phyloP scores from a whole-genome alignment of 2,888 invertebrate species.

The Cephus pygmeus region DNA sequence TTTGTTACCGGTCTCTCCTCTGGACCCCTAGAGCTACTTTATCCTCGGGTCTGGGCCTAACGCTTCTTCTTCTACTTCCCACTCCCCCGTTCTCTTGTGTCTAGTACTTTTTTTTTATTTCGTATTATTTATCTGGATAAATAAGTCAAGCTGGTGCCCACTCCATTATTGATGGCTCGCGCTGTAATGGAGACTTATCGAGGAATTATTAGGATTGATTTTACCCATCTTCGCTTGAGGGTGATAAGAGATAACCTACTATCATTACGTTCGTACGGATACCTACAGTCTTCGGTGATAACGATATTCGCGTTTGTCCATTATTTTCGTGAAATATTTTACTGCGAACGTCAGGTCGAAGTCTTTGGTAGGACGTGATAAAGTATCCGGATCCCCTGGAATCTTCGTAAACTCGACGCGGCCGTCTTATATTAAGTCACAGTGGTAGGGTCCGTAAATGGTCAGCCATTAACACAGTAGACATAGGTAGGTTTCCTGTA shows the following conservation, averaged over 20 bases:
- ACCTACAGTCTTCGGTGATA: background rate
- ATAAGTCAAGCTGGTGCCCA: conserved; percentile 44
- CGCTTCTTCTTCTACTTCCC: background rate
- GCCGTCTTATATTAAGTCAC: background rate
- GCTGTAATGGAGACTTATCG: conserved; percentile 29
- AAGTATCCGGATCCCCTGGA: background rate
- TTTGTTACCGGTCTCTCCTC: conserved; percentile 59
- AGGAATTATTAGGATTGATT: conserved; percentile 31
- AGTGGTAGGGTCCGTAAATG: conserved; percentile 18
- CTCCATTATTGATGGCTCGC: conserved; percentile 41
- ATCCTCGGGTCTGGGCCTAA: conserved; percentile 34
- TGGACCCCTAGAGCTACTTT: conserved; percentile 38
- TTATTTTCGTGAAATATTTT: background rate
- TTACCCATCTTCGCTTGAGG: conserved; percentile 4
- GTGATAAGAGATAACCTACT: background rate
- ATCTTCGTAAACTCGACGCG: background rate
- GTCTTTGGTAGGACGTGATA: background rate
- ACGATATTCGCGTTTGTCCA: background rate
- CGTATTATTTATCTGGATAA: conserved; percentile 65
- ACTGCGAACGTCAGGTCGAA: background rate
- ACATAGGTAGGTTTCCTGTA: conserved; percentile 19
- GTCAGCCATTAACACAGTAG: conserved; percentile 20
- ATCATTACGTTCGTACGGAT: background rate
- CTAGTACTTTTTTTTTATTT: conserved; percentile 57
- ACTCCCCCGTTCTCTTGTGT: background rate